Percentiles rank a stretch among this genome's conserved stretches.
Conservation (phyloP, 2,888 invertebrate species). For the Aleiodes alternator region DNA sequence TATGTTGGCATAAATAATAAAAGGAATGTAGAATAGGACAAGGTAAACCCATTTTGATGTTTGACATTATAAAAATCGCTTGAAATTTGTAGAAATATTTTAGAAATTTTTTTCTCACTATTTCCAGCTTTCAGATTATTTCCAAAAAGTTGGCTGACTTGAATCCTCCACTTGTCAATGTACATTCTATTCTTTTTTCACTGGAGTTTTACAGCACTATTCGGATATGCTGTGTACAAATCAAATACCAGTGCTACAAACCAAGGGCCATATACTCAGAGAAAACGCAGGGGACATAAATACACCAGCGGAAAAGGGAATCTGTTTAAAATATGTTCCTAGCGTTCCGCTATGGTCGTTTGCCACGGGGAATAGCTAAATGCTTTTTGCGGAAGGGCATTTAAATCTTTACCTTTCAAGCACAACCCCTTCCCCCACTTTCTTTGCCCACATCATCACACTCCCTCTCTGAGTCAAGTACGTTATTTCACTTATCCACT, state of each 20-base stretch:
- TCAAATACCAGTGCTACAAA: slow-evolving; percentile 25
- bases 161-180: slow-evolving; percentile 49
- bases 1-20: slow-evolving; percentile 40
- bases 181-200: slow-evolving; percentile 49
- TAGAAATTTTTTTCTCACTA: too few relatives aligned
- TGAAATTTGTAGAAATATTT: slow-evolving; percentile 71
- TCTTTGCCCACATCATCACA: slow-evolving; percentile 49
- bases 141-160: slow-evolving; percentile 54
- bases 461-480: slow-evolving; percentile 38
- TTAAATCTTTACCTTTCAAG: slow-evolving; percentile 74
- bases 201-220: slow-evolving; percentile 51
- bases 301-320: slow-evolving; percentile 72
- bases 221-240: slow-evolving; percentile 37
- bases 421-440: slow-evolving; percentile 48
- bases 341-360: slow-evolving; percentile 74
- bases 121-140: slow-evolving; percentile 72
- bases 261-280: neutral
- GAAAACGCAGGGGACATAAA: slow-evolving; percentile 66
- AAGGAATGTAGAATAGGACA: slow-evolving; percentile 29
- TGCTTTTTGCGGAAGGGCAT: slow-evolving; percentile 75
- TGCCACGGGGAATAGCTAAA: slow-evolving; percentile 75
- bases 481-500: slow-evolving; percentile 41
- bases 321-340: slow-evolving; percentile 74
- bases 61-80: slow-evolving; percentile 62
- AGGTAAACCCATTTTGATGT: slow-evolving; percentile 10